These are phyloP conservation scores for Camponotus pennsylvanicus DNA, from an alignment of 1,140 invertebrate genomes.

Conservation along the genomic window DNA sequence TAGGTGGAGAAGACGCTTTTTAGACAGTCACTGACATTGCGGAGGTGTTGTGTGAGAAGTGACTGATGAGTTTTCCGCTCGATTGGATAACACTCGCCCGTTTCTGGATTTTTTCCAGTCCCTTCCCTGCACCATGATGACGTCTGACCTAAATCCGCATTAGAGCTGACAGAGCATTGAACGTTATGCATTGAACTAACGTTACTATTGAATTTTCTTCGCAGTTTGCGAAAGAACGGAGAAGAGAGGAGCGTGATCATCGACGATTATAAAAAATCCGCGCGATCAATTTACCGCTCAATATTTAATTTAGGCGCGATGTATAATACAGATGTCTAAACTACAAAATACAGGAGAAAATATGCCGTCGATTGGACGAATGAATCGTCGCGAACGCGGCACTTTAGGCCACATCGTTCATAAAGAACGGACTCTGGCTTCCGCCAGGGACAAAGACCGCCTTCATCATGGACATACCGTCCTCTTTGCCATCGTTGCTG, in stretches of 20 bases:
- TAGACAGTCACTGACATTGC: constrained; percentile 56
- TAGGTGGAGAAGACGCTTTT: constrained; percentile 68
- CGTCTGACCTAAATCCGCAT: constrained; percentile 68
- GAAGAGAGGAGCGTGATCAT: neutral
- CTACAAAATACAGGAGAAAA: constrained; percentile 15
- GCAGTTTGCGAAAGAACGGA: neutral
- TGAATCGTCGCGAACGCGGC: constrained; percentile 65
- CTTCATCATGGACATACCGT: constrained; percentile 77
- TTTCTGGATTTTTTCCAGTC: constrained; percentile 63
- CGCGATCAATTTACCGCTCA: constrained; percentile 4
- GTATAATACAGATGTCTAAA: constrained; percentile 10
- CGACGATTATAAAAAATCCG: neutral
- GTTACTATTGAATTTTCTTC: neutral
- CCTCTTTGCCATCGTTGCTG: constrained; percentile 63
- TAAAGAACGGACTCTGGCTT: constrained; percentile 81
- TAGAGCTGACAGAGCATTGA: constrained; percentile 32
- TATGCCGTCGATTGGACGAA: constrained; percentile 24
- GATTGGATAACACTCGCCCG: constrained; percentile 70
- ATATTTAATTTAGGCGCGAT: neutral
- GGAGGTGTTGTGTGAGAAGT: constrained; percentile 64
- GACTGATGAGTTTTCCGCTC: constrained; percentile 79
- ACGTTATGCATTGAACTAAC: neutral
- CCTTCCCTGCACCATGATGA: constrained; percentile 31
- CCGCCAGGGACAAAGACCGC: constrained; percentile 81
- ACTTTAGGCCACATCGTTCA: constrained; percentile 76